These are phyloP conservation scores for rabbit (Oryctolagus cuniculus) DNA, from an alignment of 2,113 vertebrate genomes.

Conservation along the genomic window DNA sequence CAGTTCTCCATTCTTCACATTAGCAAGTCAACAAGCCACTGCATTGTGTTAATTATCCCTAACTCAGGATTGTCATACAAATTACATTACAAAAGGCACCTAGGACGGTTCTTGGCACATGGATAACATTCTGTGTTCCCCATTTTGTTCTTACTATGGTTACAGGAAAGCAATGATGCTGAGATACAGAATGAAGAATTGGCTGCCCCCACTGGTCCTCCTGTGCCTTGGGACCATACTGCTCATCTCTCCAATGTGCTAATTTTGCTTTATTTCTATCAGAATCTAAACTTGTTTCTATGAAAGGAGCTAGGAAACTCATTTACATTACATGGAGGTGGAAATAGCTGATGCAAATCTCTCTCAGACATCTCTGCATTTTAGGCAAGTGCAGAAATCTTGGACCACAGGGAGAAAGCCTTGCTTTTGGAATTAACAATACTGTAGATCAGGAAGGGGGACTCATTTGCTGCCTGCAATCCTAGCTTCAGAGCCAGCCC, in stretches of 20 bases:
- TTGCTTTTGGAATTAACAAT: conserved; percentile 1
- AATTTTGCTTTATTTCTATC: conserved; percentile 44
- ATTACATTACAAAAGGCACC: not conserved
- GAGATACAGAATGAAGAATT: not conserved
- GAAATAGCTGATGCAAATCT: not conserved
- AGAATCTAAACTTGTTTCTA: conserved; percentile 23
- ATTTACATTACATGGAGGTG: not conserved
- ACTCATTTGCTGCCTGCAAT: not conserved
- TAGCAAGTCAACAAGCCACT: conserved; percentile 43
- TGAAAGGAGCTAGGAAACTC: conserved; percentile 7
- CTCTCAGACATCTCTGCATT: not conserved
- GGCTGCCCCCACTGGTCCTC: not conserved
- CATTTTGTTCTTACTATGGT: not conserved
- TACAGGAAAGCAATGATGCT: not conserved
- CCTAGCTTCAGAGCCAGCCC: not conserved
- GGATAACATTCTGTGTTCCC: not conserved
- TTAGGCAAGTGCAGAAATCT: conserved; percentile 21
- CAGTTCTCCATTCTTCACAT: conserved; percentile 31
- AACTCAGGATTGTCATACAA: not conserved
- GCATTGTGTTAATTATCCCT: not conserved
- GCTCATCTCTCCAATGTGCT: not conserved
- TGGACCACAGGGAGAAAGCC: not conserved
- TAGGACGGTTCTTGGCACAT: not conserved
- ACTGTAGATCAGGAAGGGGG: not conserved
- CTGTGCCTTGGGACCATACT: not conserved